Base-by-base conservation (phyloP, 2,113 vertebrate genomes). In the Trochalopteron elliotii region DNA sequence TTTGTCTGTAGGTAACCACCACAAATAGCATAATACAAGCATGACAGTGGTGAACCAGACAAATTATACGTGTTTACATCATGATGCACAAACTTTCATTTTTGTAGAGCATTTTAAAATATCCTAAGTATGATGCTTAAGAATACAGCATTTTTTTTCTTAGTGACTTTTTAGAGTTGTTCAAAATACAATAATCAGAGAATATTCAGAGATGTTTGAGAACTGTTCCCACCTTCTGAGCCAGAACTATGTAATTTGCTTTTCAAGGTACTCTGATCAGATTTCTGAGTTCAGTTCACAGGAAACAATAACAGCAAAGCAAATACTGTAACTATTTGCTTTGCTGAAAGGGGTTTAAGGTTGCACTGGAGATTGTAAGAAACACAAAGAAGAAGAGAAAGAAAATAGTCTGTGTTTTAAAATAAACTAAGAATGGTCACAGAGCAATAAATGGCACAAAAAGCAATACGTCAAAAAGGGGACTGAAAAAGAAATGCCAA, bases 401-500 rank as follows among this genome's bases (percentile, higher is more conserved):
- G 59, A 95, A 77, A 90, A 78, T 9, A 59, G 17, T 9, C 39
- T 67, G 23, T 23, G 9, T n/a, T 94, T 89, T 75, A 76, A 96
- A 91, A 81, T 53, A 81, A 89, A 83, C 33, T 37, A 60, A 67
- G 61, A 75, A 77, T 50, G 53, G 35, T 68, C 80, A 75, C n/a
- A 52, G 83, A 82, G n/a, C 47, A 92, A 79, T 68, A 95, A 84
- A 95, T 72, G 77, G 67, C 60, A 81, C 76, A 76, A 56, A 89
- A 90, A 75, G 20, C 65, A 91, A 25, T 74, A 87, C 70, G 70
- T 94, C 93, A 89, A 77, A 83, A 94, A 59, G 49, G 33, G 19
- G 42, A 85, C 50, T 45, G 50, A 85, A 93, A 71, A 83, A 85
- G 57, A 94, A 96, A 95, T 94, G 91, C 55, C 90, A 90, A n/a